Percentiles rank a stretch among this genome's conserved stretches.
Evolutionary conservation across 2,797 vertebrate species (phyloP).

Genomic region (Poeciliopsis presidionis): DNA sequence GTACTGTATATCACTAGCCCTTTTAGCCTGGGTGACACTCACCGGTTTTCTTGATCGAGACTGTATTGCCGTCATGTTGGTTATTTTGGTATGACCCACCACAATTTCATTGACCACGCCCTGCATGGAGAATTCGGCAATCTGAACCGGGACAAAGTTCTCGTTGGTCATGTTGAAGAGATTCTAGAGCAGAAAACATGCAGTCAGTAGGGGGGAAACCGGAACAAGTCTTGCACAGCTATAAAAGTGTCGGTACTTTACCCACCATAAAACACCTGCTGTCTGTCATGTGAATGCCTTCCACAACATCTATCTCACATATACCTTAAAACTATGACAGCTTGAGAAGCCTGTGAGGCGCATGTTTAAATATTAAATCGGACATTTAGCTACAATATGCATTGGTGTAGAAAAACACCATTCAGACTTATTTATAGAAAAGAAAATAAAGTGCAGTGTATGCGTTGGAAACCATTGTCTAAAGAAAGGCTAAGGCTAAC

Average conservation of each 20-base stretch:
- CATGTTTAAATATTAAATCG: background rate
- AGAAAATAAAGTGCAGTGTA: background rate
- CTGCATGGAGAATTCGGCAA: constrained; percentile 80
- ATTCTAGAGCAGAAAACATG: constrained; percentile 74
- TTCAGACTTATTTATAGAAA: background rate
- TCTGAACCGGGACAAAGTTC: constrained; percentile 83
- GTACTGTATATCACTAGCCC: background rate
- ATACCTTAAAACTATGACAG: background rate
- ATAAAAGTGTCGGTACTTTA: constrained; percentile 24
- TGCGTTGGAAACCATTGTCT: background rate
- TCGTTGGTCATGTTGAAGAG: constrained; percentile 86
- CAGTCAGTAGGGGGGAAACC: background rate
- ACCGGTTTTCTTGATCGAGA: constrained; percentile 80
- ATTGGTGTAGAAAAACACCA: background rate
- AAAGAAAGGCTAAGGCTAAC: background rate
- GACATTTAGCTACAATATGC: background rate
- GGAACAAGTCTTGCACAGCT: background rate
- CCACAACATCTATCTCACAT: background rate
- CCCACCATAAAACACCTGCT: background rate
- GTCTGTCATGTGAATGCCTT: constrained; percentile 35
- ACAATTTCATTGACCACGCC: constrained; percentile 78
- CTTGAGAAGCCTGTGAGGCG: background rate
- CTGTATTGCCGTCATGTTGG: constrained; percentile 73
- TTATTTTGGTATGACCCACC: constrained; percentile 76
- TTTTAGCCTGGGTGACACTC: constrained; percentile 35